Percentiles rank a stretch among this genome's conserved stretches.
Conservation (phyloP, 35 echinoderm and acorn worm genomes). For the Nesometra sesokonis region DNA sequence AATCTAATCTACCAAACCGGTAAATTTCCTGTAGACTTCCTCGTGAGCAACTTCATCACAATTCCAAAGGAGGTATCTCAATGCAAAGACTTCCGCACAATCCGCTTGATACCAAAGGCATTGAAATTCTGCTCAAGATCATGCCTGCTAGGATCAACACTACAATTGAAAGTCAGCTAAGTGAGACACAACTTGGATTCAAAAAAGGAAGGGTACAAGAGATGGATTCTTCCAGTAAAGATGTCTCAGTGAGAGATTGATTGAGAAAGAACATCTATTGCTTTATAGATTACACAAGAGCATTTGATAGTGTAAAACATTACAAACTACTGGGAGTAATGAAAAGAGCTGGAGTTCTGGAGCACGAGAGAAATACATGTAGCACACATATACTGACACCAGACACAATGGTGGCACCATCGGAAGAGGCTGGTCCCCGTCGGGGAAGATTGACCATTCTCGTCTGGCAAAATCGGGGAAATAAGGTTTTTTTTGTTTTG, state of each 20-base stretch:
- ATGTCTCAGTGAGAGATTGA: background rate
- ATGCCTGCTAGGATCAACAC: background rate
- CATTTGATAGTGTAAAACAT: background rate
- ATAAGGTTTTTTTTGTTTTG: too few species aligned
- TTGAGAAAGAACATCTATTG: background rate
- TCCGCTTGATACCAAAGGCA: background rate
- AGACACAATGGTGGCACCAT: too few species aligned
- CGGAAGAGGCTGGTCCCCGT: too few species aligned
- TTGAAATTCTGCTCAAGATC: background rate
- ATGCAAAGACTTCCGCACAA: background rate
- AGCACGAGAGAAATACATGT: too few species aligned
- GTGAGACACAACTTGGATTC: conserved; percentile 2
- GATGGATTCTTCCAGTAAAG: background rate
- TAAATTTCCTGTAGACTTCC: background rate
- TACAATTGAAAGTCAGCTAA: background rate
- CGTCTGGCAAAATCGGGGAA: too few species aligned
- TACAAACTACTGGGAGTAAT: background rate
- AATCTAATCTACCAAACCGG: too few species aligned
- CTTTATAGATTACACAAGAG: background rate
- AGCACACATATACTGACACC: background rate
- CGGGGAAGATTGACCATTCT: too few species aligned
- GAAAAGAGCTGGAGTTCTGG: background rate
- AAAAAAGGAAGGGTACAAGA: conserved; percentile 1
- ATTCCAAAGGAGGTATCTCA: background rate
- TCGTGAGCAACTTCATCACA: conserved; percentile 2